phyloP scores from a whole-genome alignment of 2,888 invertebrate genomes.

The Amphimallon solstitiale region DNA sequence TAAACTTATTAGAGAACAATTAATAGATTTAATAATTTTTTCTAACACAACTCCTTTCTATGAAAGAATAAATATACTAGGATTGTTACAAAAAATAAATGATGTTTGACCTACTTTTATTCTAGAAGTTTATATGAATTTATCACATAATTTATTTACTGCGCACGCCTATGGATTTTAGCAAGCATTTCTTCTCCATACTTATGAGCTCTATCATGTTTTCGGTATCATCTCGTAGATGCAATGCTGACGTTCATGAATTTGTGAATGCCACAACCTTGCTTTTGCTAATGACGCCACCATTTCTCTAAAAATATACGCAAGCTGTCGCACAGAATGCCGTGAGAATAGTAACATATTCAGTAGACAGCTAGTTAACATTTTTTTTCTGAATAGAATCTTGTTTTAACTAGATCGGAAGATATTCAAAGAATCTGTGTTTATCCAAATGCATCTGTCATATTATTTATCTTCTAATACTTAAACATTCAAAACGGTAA shows the following conservation, averaged over 20 bases:
- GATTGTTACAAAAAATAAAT: no score
- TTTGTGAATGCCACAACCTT: slow-evolving; percentile 15
- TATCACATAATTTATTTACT: no score
- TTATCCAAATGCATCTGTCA: neutral
- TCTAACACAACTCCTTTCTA: no score
- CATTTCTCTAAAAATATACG: slow-evolving; percentile 21
- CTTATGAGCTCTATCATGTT: neutral
- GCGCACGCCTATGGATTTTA: neutral
- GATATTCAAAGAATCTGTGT: neutral
- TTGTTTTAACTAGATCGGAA: slow-evolving; percentile 2
- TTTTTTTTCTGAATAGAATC: slow-evolving; percentile 10
- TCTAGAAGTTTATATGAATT: no score
- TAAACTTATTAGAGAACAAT: no score
- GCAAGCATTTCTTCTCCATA: neutral
- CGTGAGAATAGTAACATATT: slow-evolving; percentile 18
- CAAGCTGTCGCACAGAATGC: slow-evolving; percentile 8
- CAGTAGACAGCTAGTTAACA: neutral
- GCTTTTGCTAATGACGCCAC: slow-evolving; percentile 21
- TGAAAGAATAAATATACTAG: no score
- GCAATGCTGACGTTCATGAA: neutral
- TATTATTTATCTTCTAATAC: slow-evolving; percentile 1
- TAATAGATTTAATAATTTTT: no score
- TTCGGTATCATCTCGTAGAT: neutral
- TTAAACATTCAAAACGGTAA: neutral
- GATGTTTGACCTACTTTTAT: no score